Base-by-base conservation (phyloP, 1,140 invertebrate species). In the Glossosoma conforme region DNA sequence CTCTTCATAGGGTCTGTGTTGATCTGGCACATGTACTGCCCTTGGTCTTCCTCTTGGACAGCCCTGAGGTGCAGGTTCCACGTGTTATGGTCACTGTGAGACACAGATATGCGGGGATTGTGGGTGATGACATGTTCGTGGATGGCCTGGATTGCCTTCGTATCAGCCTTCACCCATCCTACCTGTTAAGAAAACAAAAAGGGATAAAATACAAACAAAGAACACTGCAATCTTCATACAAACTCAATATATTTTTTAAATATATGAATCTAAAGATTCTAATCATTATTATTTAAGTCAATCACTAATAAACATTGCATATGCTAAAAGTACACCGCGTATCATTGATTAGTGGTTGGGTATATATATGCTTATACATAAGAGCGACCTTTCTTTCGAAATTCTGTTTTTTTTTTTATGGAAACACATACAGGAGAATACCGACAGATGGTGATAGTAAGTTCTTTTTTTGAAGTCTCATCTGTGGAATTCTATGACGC, bases 71-170 rank as follows among this genome's bases (percentile, higher is more conserved):
- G 86, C 50, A 93, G 75, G 68, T 87, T 89, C 89, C 89, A 92
- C 40, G 82, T 85, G 44, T 81, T 79, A 61, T 85, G 81, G 61
- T 87, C 86, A 62, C 81, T 81, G 62, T 89, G 87, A 17, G 86
- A 85, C 25, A 91, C 88, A 3, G 81, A 81, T 11, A 91, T 80
- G 33, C 87, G 78, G 44, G 84, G 82, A 75, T 91, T 91, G 69
- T 93, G 88, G 8, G 88, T 90, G 68, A 93, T 90, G 44, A 92
- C 89, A 64, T 90, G 85, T 59, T 89, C 86, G 68, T 93, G 88
- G 65, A 93, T 91, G 9, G 90, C 90, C 68, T 91, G 85, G 44
- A 89, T 85, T 14, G 87, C 87, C 68, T 90, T 88, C 19, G 85
- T 87, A 65, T 91, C 87, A 13, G 87, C 86, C 70, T 91, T 91